These are phyloP conservation scores for Saturnia japonica DNA, from an alignment of 2,888 invertebrate species.

Conservation along the genomic window DNA sequence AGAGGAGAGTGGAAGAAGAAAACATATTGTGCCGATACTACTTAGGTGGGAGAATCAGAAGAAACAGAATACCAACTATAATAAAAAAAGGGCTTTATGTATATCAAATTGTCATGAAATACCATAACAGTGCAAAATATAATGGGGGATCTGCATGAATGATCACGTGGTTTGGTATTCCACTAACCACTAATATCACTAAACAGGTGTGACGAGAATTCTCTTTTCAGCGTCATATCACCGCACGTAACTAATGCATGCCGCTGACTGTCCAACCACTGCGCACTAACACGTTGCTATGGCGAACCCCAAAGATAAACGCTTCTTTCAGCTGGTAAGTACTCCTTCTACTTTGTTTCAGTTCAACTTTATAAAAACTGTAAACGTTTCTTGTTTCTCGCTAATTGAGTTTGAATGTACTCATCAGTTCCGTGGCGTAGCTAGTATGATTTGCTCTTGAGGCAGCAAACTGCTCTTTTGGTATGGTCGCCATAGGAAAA, in stretches of 20 bases:
- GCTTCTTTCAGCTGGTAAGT: constrained; percentile 82
- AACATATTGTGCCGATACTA: too few species aligned
- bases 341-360: constrained; percentile 1
- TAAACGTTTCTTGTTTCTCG: neutral
- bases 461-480: too few species aligned
- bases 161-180: constrained; percentile 24
- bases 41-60: too few species aligned
- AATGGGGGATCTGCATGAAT: constrained; percentile 24
- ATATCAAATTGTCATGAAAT: neutral
- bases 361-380: neutral
- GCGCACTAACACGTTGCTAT: constrained; percentile 66
- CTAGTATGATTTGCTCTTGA: too few species aligned
- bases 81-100: neutral
- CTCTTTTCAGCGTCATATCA: constrained; percentile 64
- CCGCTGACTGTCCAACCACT: constrained; percentile 48
- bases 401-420: too few species aligned
- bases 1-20: too few species aligned
- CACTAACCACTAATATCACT: constrained; percentile 59
- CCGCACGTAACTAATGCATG: constrained; percentile 76
- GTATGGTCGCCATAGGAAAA: too few species aligned
- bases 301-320: constrained; percentile 76
- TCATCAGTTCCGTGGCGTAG: too few species aligned
- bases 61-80: too few species aligned
- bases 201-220: constrained; percentile 53
- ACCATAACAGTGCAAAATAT: neutral